A percentile compares a stretch with the other conserved stretches of the same genome.
phyloP scores from a whole-genome alignment of 2,797 vertebrate species.

The Rhinella marina region DNA sequence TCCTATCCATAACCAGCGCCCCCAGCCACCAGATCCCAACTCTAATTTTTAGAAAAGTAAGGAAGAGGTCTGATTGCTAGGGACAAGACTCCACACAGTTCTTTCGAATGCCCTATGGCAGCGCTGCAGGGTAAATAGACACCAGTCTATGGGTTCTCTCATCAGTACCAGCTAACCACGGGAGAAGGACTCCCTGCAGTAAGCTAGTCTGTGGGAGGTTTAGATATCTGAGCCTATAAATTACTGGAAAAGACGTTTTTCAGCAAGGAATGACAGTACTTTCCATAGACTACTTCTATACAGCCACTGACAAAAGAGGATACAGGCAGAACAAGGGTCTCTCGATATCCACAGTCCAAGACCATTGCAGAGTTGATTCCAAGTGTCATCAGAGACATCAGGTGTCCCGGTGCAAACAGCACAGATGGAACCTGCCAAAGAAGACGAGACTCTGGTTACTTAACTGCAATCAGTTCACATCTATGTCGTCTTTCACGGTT shows the following conservation, averaged over 20 bases:
- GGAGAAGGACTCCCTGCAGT: neutral
- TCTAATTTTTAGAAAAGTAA: neutral
- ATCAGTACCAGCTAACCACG: neutral
- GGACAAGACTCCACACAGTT: neutral
- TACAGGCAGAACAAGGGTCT: constrained; percentile 95
- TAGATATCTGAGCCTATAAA: neutral
- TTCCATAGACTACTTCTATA: neutral
- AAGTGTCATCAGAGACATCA: constrained; percentile 95
- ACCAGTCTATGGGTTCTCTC: neutral
- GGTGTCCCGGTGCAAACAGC: constrained; percentile 92
- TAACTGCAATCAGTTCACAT: neutral
- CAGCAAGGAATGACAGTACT: neutral
- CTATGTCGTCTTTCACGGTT: too few relatives aligned
- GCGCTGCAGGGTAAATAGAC: neutral
- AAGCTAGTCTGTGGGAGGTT: too few relatives aligned
- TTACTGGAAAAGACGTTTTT: neutral
- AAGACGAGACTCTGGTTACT: neutral
- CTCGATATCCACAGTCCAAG: constrained; percentile 94
- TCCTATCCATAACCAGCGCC: neutral
- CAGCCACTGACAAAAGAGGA: constrained; percentile 72
- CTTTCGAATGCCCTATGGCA: neutral
- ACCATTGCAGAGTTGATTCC: constrained; percentile 98
- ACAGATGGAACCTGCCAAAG: constrained; percentile 89
- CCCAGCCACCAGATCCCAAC: neutral
- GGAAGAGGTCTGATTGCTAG: neutral